Evolutionary conservation across 2,797 vertebrate species (phyloP).

Genomic region (Limosa lapponica): DNA sequence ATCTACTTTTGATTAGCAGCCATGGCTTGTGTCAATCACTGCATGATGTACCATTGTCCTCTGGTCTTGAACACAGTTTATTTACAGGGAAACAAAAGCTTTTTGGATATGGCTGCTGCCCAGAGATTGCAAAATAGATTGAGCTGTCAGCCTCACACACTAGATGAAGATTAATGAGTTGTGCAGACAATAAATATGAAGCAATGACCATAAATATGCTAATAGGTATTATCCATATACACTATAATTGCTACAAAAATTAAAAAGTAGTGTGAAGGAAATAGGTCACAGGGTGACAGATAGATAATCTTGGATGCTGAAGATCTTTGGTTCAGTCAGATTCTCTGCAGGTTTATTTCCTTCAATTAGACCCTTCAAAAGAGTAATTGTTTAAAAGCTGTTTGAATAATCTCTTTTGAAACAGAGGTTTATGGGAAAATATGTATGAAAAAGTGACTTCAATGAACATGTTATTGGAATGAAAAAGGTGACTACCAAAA

Average conservation of each 20-base stretch:
- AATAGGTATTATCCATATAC: slow-evolving; percentile 92
- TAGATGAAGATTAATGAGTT: slow-evolving; percentile 99
- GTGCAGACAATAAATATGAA: slow-evolving; percentile 96
- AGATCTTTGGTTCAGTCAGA: slow-evolving; percentile 75
- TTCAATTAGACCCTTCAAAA: slow-evolving; percentile 73
- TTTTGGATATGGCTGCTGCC: slow-evolving; percentile 81
- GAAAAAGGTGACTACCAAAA: slow-evolving; percentile 70
- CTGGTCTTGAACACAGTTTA: slow-evolving; percentile 84
- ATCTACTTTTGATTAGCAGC: slow-evolving; percentile 93
- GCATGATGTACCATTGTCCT: slow-evolving; percentile 78
- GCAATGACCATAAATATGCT: slow-evolving; percentile 99
- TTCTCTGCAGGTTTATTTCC: slow-evolving; percentile 84
- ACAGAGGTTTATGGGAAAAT: slow-evolving; percentile 56
- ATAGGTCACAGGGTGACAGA: slow-evolving; percentile 81
- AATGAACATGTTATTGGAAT: slow-evolving; percentile 66
- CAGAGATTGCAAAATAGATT: slow-evolving; percentile 97
- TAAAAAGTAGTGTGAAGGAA: slow-evolving; percentile 84
- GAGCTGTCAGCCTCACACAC: slow-evolving; percentile 97
- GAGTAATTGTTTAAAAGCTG: slow-evolving; percentile 75
- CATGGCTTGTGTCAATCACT: slow-evolving; percentile 93
- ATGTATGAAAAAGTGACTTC: slow-evolving; percentile 70
- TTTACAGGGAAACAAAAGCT: slow-evolving; percentile 92
- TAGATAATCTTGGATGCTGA: slow-evolving; percentile 78
- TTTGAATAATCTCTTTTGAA: slow-evolving; percentile 75
- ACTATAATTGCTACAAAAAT: slow-evolving; percentile 86